Base-by-base conservation (phyloP, 2,888 invertebrate genomes). In the Loripinus fragilis region DNA sequence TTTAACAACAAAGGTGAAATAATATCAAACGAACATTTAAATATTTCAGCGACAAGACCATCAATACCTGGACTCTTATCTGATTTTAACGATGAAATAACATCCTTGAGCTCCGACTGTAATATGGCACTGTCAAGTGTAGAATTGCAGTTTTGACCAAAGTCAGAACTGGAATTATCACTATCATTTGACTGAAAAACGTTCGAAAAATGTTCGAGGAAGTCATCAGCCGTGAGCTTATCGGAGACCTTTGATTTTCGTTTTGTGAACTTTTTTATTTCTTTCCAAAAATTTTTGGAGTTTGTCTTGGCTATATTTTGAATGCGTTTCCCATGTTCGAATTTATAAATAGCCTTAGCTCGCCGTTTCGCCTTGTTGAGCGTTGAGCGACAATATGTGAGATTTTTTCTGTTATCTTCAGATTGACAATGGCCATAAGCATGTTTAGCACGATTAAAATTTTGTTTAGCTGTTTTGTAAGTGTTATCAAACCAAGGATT, bases 101-200 rank as follows among this genome's bases (percentile, higher is more conserved):
- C 42, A 2, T 35, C 30, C 25, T 25, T 25, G 20, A 71, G 42
- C 42, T 71, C 71, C 12, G 15, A 30, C 7, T 60, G 42, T 8
- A 64, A 38, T 28, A 71, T 64, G 8, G 71, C 42, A 42, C 42
- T 60, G 41, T 64, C 38, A 17, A 71, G 25, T n/a, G 23, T 68
- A 8, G 23, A 8, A 42, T 41, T 23, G 3, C 17, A 42, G 20
- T 20, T 12, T 7, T 42, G 12, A 42, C 42, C 42, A 42, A 42
- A 42, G 17, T 42, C 17, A 12, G 12, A 8, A 42, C 17, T 17
- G n/a, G n/a, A n/a, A n/a, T n/a, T n/a, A n/a, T n/a, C n/a, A n/a
- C n/a, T n/a, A n/a, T n/a, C 20, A 50, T 50, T 12, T 10, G 15
- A n/a, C n/a, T 30, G 15, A 48, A 45, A 48, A 45, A 69, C 23